These are phyloP conservation scores for Clarias macrocephalus DNA, from an alignment of 2,113 vertebrate genomes.

Conservation along the genomic window DNA sequence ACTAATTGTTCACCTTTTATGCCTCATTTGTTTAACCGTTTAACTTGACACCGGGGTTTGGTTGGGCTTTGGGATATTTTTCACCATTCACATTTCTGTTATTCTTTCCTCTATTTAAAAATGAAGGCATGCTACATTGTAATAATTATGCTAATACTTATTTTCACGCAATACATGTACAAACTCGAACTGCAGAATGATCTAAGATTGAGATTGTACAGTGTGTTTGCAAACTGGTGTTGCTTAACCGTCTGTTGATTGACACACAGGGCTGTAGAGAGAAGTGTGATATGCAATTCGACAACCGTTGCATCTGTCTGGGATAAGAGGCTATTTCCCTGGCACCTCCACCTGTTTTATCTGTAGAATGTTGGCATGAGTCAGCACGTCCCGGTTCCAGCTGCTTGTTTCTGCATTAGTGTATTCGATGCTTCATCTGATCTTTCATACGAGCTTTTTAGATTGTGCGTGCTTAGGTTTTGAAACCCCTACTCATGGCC, in stretches of 20 bases:
- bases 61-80: not conserved
- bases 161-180: not conserved
- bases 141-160: too few relatives aligned
- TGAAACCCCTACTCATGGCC: not conserved
- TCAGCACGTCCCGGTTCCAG: not conserved
- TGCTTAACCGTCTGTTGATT: conserved; percentile 24
- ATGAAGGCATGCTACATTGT: not conserved
- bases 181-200: not conserved
- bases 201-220: not conserved
- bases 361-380: not conserved
- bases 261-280: conserved; percentile 16
- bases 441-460: not conserved
- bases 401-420: not conserved
- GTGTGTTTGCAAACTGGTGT: not conserved
- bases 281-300: conserved; percentile 39
- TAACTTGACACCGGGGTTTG: not conserved
- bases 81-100: not conserved
- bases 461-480: not conserved
- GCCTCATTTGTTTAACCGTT: not conserved
- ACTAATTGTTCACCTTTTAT: not conserved
- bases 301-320: conserved; percentile 13
- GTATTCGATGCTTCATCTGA: not conserved
- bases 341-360: not conserved
- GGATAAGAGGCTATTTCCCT: not conserved
- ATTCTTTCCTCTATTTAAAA: not conserved